Evolutionary conservation across 1,140 invertebrate species (phyloP).

Genomic region (Cotesia chilonis): DNA sequence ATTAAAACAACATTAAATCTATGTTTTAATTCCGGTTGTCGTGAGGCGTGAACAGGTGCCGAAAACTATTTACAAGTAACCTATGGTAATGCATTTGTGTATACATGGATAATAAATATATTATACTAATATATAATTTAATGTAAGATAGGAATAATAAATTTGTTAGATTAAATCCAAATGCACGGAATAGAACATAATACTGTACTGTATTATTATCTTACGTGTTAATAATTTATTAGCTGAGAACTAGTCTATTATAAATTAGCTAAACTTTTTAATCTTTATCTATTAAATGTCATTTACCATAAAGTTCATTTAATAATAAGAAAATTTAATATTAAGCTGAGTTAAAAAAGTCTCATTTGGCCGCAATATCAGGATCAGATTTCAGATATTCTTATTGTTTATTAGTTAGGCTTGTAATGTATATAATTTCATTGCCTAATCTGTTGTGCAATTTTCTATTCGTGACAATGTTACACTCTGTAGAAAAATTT

Average conservation of each 20-base stretch:
- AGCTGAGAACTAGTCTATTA: too few relatives aligned
- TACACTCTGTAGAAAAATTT: too few relatives aligned
- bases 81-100: not conserved
- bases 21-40: conserved; percentile 4
- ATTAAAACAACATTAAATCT: conserved; percentile 3
- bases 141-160: too few relatives aligned
- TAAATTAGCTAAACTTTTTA: too few relatives aligned
- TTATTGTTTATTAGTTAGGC: conserved; percentile 34
- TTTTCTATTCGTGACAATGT: conserved; percentile 7
- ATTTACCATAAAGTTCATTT: too few relatives aligned
- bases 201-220: not conserved
- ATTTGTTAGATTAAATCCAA: too few relatives aligned
- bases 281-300: too few relatives aligned
- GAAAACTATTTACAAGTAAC: conserved; percentile 2
- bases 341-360: not conserved
- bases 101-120: not conserved
- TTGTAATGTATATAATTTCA: conserved; percentile 16
- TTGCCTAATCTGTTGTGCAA: conserved; percentile 37
- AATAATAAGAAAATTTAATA: not conserved
- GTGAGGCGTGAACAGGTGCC: conserved; percentile 14
- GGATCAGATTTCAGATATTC: conserved; percentile 36
- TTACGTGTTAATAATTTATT: not conserved
- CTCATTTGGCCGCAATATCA: conserved; percentile 26
- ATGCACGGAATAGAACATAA: not conserved
- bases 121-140: too few relatives aligned